These are phyloP conservation scores for Drosophila ustulata DNA, from an alignment of 2,888 invertebrate genomes.

Conservation along the genomic window DNA sequence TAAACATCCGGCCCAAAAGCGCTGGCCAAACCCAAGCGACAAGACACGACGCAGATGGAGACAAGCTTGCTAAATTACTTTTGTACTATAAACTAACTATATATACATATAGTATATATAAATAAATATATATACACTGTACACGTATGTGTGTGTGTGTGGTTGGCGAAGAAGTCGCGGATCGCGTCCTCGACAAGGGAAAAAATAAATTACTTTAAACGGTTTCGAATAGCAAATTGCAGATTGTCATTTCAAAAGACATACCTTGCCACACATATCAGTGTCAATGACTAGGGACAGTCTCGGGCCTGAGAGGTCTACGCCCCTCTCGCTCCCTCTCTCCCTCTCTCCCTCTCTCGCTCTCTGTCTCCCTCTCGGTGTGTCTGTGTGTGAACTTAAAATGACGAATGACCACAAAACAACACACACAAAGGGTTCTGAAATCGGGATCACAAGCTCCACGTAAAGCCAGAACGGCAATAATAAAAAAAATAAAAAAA, in stretches of 20 bases:
- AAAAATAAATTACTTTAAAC: constrained; percentile 83
- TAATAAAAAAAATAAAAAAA: constrained; percentile 47
- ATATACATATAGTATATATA: constrained; percentile 10
- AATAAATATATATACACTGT: neutral
- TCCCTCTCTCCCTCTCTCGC: neutral
- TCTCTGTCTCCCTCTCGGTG: neutral
- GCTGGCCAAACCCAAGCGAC: constrained; percentile 17
- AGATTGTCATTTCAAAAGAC: constrained; percentile 80
- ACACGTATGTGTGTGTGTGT: neutral
- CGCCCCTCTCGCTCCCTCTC: neutral
- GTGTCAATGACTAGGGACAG: constrained; percentile 69
- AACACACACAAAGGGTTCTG: constrained; percentile 56
- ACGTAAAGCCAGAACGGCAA: constrained; percentile 60
- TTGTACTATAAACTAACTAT: constrained; percentile 1
- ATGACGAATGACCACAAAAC: constrained; percentile 77
- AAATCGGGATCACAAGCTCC: constrained; percentile 64
- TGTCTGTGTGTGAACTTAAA: constrained; percentile 62
- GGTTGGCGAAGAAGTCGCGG: constrained; percentile 42
- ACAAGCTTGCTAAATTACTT: constrained; percentile 18
- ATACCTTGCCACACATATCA: constrained; percentile 76
- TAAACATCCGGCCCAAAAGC: constrained; percentile 54
- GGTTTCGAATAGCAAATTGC: constrained; percentile 82
- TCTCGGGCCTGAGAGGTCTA: constrained; percentile 26
- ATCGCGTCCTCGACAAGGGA: constrained; percentile 61
- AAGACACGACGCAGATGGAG: constrained; percentile 4